phyloP scores from a whole-genome alignment of 2,888 invertebrate genomes.

The Pinctada fucata region DNA sequence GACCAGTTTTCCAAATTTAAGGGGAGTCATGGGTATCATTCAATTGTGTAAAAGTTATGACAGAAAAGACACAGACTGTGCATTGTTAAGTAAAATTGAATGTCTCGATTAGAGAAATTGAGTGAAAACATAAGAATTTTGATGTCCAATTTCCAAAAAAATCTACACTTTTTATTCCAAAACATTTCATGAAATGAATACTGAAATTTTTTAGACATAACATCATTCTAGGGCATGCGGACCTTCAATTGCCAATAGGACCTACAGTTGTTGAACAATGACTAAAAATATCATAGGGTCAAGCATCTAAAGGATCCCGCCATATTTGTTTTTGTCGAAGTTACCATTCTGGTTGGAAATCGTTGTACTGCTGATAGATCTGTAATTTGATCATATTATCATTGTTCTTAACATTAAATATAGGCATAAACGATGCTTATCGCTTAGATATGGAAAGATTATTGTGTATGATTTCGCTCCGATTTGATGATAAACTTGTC shows the following conservation, averaged over 20 bases:
- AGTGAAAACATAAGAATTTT: background rate
- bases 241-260: background rate
- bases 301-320: background rate
- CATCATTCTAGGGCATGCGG: background rate
- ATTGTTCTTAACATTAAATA: background rate
- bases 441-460: background rate
- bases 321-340: background rate
- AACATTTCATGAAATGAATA: background rate
- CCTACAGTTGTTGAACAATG: background rate
- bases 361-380: background rate
- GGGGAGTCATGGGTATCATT: background rate
- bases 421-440: background rate
- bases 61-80: background rate
- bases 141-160: background rate
- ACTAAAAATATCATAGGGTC: background rate
- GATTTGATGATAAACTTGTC: background rate
- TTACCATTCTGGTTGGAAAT: background rate
- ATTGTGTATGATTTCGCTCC: background rate
- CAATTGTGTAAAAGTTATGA: background rate
- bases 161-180: background rate
- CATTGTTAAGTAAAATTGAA: background rate
- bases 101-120: background rate
- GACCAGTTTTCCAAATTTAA: background rate
- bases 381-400: background rate
- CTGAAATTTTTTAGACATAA: background rate